A percentile compares a stretch with the other conserved stretches of the same genome.
Evolutionary conservation across 2,797 vertebrate genomes (phyloP).

Genomic region (Alosa sapidissima): DNA sequence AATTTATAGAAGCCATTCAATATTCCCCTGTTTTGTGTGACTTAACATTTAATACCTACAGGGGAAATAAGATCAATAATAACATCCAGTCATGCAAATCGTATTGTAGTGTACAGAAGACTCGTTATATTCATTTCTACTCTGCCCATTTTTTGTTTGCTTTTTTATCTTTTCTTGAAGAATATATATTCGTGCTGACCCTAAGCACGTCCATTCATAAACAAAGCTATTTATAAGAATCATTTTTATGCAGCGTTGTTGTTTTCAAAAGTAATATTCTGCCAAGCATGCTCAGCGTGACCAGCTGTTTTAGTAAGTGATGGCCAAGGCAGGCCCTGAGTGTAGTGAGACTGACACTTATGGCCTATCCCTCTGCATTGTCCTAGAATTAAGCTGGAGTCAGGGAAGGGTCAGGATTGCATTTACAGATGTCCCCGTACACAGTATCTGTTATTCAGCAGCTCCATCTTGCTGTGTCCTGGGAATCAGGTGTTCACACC

Average conservation of each 20-base stretch:
- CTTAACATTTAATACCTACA: not conserved
- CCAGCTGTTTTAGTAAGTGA: not conserved
- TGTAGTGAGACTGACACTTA: slow-evolving; percentile 51
- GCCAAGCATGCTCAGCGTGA: not conserved
- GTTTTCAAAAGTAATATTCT: slow-evolving; percentile 50
- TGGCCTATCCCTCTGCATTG: slow-evolving; percentile 63
- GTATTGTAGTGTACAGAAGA: too few species aligned
- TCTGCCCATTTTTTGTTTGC: not conserved
- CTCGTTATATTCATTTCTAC: not conserved
- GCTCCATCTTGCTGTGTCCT: slow-evolving; percentile 34
- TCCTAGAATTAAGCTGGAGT: slow-evolving; percentile 63
- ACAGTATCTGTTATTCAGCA: slow-evolving; percentile 48
- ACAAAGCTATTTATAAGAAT: slow-evolving; percentile 30
- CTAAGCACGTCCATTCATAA: slow-evolving; percentile 23
- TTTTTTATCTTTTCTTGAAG: not conserved
- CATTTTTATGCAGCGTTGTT: not conserved
- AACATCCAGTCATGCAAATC: not conserved
- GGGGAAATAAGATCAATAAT: not conserved
- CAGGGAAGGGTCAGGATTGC: slow-evolving; percentile 62
- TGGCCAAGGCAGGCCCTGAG: not conserved
- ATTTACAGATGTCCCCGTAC: slow-evolving; percentile 44
- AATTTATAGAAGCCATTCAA: not conserved
- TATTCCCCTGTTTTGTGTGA: not conserved
- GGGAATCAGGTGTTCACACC: not conserved
- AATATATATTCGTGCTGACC: not conserved